These are phyloP conservation scores for Actinostola sp. DNA, from an alignment of 92 coral and sea anemone genomes.

Conservation along the genomic window DNA sequence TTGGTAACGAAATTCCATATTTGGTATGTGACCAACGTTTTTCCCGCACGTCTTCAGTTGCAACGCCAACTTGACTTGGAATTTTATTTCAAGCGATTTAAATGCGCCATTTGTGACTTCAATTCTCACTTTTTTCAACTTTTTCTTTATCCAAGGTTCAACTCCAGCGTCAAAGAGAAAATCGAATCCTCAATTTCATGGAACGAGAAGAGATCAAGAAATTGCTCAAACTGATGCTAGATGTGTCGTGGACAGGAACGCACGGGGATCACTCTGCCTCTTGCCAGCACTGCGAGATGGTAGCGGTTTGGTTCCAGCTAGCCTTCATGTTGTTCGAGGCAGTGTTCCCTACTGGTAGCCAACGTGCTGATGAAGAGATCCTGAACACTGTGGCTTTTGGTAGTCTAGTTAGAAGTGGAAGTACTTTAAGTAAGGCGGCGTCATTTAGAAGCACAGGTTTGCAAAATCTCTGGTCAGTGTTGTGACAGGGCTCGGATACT, in stretches of 20 bases:
- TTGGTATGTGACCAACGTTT: too few relatives aligned
- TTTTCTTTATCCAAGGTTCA: too few relatives aligned
- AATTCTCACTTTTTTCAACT: too few relatives aligned
- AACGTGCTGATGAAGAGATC: constrained; percentile 57
- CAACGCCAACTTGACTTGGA: too few relatives aligned
- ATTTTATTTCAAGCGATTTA: neutral
- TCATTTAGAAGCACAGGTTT: constrained; percentile 77
- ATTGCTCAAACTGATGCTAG: constrained; percentile 86
- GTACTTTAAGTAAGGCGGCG: constrained; percentile 63
- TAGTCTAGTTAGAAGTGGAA: constrained; percentile 53
- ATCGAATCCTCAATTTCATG: constrained; percentile 63
- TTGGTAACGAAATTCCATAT: too few relatives aligned
- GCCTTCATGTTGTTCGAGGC: constrained; percentile 82
- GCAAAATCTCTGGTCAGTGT: neutral
- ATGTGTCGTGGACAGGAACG: constrained; percentile 81
- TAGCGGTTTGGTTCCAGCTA: constrained; percentile 90
- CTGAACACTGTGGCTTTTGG: constrained; percentile 63
- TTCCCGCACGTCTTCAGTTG: too few relatives aligned
- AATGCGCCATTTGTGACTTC: neutral
- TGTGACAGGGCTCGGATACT: neutral
- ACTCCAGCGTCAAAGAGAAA: constrained; percentile 82
- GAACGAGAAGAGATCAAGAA: constrained; percentile 85
- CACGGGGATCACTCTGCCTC: constrained; percentile 88
- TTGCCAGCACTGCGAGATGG: constrained; percentile 90
- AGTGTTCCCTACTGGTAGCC: constrained; percentile 72